Conservation (phyloP, 2,888 invertebrate genomes). For the Atrina japonica region DNA sequence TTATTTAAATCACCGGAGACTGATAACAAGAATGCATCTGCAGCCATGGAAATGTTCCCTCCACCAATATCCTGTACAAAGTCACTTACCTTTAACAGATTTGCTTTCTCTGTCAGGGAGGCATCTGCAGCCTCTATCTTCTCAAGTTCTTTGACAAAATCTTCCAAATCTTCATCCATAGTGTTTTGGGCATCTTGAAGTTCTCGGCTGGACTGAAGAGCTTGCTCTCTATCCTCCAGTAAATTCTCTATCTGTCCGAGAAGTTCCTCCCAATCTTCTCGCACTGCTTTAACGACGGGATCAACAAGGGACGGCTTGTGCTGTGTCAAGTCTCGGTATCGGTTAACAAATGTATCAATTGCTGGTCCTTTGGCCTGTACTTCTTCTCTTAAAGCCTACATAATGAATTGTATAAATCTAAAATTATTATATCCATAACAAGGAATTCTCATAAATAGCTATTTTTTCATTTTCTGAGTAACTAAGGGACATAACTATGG, state of each 20-base stretch:
- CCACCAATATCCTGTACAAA: neutral
- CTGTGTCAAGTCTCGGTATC: constrained; percentile 69
- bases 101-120: constrained; percentile 62
- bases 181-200: constrained; percentile 69
- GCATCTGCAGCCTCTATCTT: constrained; percentile 68
- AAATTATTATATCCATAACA: no score
- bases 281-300: constrained; percentile 72
- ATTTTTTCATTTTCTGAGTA: no score
- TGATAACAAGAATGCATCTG: neutral
- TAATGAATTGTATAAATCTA: no score
- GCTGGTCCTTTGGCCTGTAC: constrained; percentile 90
- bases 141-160: constrained; percentile 72
- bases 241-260: constrained; percentile 72
- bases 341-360: constrained; percentile 81
- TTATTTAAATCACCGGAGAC: neutral
- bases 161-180: constrained; percentile 73
- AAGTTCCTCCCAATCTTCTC: constrained; percentile 72
- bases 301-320: constrained; percentile 71
- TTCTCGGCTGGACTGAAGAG: constrained; percentile 60
- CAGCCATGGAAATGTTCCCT: neutral
- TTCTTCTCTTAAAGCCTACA: constrained; percentile 90
- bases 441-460: no score
- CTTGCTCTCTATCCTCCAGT: constrained; percentile 65
- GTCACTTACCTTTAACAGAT: constrained; percentile 66
- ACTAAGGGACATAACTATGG: no score